Percentiles rank a stretch among this genome's conserved stretches.
These are phyloP conservation scores for Yponomeuta cagnagella DNA, from an alignment of 2,888 invertebrate species.

Conservation along the genomic window DNA sequence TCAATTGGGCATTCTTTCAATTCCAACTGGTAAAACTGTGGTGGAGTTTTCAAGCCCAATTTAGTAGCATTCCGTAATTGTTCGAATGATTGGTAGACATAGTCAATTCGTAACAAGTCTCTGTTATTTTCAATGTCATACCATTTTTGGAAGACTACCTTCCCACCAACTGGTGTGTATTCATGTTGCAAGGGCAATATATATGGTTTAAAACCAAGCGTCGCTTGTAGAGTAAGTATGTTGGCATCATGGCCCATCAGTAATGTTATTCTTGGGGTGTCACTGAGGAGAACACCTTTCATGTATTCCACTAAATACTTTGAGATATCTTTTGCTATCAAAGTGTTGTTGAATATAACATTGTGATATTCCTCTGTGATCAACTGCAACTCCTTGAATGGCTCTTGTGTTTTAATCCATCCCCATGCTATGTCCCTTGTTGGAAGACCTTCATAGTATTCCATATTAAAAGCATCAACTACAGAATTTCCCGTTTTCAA, in stretches of 20 bases:
- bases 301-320: conserved; percentile 46
- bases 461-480: conserved; percentile 60
- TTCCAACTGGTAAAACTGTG: conserved; percentile 39
- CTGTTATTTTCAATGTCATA: conserved; percentile 27
- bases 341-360: conserved; percentile 49
- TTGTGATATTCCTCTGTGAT: conserved; percentile 50
- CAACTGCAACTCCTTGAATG: conserved; percentile 44
- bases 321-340: conserved; percentile 53
- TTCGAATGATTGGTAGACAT: conserved; percentile 49
- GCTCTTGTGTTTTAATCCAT: conserved; percentile 26
- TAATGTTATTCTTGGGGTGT: conserved; percentile 37
- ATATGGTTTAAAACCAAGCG: conserved; percentile 43
- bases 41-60: conserved; percentile 43
- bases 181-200: conserved; percentile 43
- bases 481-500: conserved; percentile 56
- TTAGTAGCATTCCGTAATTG: conserved; percentile 43
- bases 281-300: conserved; percentile 35
- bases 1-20: conserved; percentile 41
- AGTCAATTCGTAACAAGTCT: conserved; percentile 46
- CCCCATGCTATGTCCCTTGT: conserved; percentile 57
- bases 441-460: conserved; percentile 56
- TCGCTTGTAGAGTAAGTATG: conserved; percentile 46
- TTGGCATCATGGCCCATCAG: conserved; percentile 66
- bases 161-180: conserved; percentile 51
- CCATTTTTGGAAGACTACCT: conserved; percentile 62